A percentile compares a stretch with the other conserved stretches of the same genome.
phyloP scores from a whole-genome alignment of 2,797 vertebrate species.

The Acrossocheilus wenchowensis region DNA sequence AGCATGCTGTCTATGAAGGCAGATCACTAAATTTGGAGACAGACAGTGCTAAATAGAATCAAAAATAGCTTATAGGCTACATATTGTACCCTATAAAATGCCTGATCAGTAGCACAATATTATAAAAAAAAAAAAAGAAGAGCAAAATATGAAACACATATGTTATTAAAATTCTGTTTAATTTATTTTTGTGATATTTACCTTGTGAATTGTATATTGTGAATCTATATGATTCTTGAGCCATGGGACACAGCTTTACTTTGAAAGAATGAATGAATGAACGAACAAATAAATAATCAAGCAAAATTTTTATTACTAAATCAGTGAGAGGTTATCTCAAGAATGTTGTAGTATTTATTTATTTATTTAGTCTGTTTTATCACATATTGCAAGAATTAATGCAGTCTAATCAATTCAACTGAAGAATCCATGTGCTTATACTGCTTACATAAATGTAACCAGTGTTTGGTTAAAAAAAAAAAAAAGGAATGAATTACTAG shows the following conservation, averaged over 20 bases:
- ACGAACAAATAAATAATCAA: too few relatives aligned
- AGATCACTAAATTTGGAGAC: background rate
- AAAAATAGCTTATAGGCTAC: too few relatives aligned
- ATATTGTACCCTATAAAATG: background rate
- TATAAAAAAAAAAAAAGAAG: background rate
- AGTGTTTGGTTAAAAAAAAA: too few relatives aligned
- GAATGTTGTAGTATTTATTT: background rate
- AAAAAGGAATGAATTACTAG: too few relatives aligned
- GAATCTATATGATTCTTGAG: background rate
- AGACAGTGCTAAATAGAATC: background rate
- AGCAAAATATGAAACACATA: too few relatives aligned
- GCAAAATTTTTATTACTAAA: background rate
- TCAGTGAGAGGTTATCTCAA: background rate
- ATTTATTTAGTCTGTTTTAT: background rate
- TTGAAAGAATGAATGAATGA: background rate
- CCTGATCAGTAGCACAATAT: background rate
- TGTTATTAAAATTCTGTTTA: background rate
- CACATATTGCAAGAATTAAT: background rate
- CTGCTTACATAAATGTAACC: background rate
- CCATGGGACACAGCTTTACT: background rate
- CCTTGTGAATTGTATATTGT: background rate
- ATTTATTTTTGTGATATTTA: background rate
- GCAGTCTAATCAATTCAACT: background rate
- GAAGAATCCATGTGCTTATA: background rate
- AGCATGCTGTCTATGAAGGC: background rate